phyloP scores from a whole-genome alignment of 2,797 vertebrate genomes.

The Etheostoma nigrum region DNA sequence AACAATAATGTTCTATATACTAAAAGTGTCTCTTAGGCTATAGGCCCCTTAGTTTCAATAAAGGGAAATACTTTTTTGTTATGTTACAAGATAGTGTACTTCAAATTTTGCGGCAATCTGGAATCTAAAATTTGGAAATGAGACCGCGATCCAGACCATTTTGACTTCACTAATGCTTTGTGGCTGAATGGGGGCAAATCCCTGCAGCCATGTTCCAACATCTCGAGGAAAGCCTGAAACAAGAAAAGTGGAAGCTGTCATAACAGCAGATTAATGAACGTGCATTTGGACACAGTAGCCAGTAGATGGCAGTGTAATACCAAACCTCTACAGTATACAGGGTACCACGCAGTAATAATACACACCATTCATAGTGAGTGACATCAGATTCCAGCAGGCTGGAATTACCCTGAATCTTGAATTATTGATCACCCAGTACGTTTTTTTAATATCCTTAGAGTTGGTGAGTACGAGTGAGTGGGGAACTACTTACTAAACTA shows the following conservation, averaged over 20 bases:
- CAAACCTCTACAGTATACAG: not conserved
- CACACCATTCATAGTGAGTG: conserved; percentile 1
- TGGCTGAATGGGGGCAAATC: too few species aligned
- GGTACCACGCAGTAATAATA: not conserved
- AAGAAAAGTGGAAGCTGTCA: not conserved
- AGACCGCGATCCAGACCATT: too few species aligned
- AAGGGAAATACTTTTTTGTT: too few species aligned
- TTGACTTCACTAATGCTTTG: too few species aligned
- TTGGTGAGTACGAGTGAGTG: not conserved
- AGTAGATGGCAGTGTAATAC: conserved; percentile 53
- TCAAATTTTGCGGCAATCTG: too few species aligned
- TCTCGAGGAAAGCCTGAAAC: too few species aligned
- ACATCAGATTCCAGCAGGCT: conserved; percentile 21
- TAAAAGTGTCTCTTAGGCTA: too few species aligned
- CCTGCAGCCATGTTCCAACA: too few species aligned
- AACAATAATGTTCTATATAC: too few species aligned
- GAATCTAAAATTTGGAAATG: too few species aligned
- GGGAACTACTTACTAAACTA: not conserved
- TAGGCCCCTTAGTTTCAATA: too few species aligned
- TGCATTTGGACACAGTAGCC: conserved; percentile 17
- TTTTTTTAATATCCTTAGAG: not conserved
- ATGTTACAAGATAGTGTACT: too few species aligned
- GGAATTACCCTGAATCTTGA: conserved; percentile 24
- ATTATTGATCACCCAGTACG: conserved; percentile 22
- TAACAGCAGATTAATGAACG: not conserved